These are phyloP conservation scores for Dascyllus trimaculatus DNA, from an alignment of 2,113 vertebrate species.

Conservation along the genomic window DNA sequence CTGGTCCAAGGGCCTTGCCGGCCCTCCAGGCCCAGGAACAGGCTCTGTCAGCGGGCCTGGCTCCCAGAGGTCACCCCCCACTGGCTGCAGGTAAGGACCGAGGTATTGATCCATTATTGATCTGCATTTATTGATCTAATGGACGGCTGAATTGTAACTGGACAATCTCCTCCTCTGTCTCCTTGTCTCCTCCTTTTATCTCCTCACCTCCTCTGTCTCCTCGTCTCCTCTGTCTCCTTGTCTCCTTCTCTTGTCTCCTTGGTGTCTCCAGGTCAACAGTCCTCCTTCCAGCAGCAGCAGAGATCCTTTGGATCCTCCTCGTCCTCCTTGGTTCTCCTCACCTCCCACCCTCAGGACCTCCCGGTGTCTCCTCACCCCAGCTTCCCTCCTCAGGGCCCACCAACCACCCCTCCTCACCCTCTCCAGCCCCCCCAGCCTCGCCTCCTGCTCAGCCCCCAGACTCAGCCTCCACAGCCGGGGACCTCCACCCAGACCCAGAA, in stretches of 20 bases:
- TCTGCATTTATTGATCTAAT: background rate
- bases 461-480: conserved; percentile 42
- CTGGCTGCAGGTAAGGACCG: conserved; percentile 55
- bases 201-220: background rate
- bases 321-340: conserved; percentile 70
- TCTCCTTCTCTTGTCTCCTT: too few species aligned
- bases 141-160: background rate
- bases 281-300: conserved; percentile 67
- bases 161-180: background rate
- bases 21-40: conserved; percentile 47
- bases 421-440: conserved; percentile 40
- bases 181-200: background rate
- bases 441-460: conserved; percentile 83
- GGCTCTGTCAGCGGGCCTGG: background rate
- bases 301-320: conserved; percentile 34
- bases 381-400: conserved; percentile 24
- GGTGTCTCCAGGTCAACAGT: conserved; percentile 44
- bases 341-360: conserved; percentile 67
- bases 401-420: too few species aligned
- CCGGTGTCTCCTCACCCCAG: conserved; percentile 30
- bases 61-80: conserved; percentile 9
- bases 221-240: background rate
- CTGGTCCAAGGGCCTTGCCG: conserved; percentile 9
- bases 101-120: background rate
- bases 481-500: conserved; percentile 61